Percentiles rank a stretch among this genome's conserved stretches.
Conservation (phyloP, 2,797 vertebrate genomes). For the Moxostoma hubbsi region DNA sequence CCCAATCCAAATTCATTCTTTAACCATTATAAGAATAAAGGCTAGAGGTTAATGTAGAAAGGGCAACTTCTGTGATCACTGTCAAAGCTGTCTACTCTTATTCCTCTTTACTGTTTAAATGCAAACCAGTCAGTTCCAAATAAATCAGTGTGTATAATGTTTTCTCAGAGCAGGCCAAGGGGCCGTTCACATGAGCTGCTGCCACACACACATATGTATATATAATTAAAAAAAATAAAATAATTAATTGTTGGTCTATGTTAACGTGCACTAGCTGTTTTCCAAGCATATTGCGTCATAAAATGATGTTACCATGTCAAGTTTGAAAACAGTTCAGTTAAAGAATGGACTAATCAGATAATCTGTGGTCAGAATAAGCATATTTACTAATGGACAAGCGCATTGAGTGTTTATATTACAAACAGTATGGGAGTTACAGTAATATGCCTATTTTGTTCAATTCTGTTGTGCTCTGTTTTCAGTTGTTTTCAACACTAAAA, state of each 20-base stretch:
- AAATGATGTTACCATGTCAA: too few relatives aligned
- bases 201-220: too few relatives aligned
- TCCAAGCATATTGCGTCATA: too few relatives aligned
- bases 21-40: constrained; percentile 8
- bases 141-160: constrained; percentile 1
- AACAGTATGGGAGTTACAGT: not conserved
- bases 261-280: too few relatives aligned
- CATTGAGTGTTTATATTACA: not conserved
- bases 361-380: not conserved
- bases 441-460: too few relatives aligned
- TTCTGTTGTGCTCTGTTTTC: too few relatives aligned
- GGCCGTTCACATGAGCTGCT: not conserved
- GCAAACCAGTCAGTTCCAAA: constrained; percentile 17
- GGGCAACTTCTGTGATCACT: constrained; percentile 11
- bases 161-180: not conserved
- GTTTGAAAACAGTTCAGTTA: too few relatives aligned
- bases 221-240: too few relatives aligned
- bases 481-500: too few relatives aligned
- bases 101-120: not conserved
- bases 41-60: constrained; percentile 4
- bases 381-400: not conserved
- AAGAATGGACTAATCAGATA: not conserved
- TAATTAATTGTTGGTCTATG: too few relatives aligned
- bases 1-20: not conserved
- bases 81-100: constrained; percentile 25